Evolutionary conservation across 2,888 invertebrate genomes (phyloP).

Genomic region (Clitarchus hookeri): DNA sequence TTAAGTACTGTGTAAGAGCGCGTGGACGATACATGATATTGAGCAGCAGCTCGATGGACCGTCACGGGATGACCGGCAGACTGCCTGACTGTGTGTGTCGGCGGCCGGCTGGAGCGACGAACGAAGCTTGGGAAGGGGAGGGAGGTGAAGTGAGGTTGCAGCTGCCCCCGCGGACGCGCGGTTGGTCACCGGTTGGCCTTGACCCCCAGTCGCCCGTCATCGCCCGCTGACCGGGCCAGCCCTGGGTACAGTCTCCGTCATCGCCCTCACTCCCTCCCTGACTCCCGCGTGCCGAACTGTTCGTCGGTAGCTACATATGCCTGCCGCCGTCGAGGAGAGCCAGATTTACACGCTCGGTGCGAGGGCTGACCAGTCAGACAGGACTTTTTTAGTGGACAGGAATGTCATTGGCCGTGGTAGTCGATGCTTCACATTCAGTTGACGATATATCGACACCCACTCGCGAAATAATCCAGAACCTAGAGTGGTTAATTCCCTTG

Average conservation of each 20-base stretch:
- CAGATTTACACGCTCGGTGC: too few relatives aligned
- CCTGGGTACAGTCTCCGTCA: neutral
- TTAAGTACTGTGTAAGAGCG: too few relatives aligned
- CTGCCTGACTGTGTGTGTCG: neutral
- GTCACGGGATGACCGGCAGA: neutral
- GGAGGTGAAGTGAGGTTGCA: neutral
- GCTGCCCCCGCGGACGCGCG: neutral
- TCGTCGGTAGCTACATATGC: too few relatives aligned
- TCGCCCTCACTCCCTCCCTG: neutral
- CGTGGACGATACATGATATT: too few relatives aligned
- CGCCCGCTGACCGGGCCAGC: conserved; percentile 14
- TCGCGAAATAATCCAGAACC: too few relatives aligned
- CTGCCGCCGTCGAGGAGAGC: too few relatives aligned
- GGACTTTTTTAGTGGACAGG: too few relatives aligned
- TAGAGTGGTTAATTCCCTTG: too few relatives aligned
- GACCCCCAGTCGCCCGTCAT: neutral
- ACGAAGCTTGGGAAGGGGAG: neutral
- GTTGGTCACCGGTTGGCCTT: conserved; percentile 4
- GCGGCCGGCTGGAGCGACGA: neutral
- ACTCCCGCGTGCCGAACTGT: neutral
- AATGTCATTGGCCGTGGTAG: too few relatives aligned
- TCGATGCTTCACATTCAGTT: too few relatives aligned
- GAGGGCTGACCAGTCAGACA: too few relatives aligned
- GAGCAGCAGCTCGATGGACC: neutral
- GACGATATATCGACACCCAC: too few relatives aligned